Evolutionary conservation across 23 tunicate genomes (phyloP).

Genomic region (Styela clava): DNA sequence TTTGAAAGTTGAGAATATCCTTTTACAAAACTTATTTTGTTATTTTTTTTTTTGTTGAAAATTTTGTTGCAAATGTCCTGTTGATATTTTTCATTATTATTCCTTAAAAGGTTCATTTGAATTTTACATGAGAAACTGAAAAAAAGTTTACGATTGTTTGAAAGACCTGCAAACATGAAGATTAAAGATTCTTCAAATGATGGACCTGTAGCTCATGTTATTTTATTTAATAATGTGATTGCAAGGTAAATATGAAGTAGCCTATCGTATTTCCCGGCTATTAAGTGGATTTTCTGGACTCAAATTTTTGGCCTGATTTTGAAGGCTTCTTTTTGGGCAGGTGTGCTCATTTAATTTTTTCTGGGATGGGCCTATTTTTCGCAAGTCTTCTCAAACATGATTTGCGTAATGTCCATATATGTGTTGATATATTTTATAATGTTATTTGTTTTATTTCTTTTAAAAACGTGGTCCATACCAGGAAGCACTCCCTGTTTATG

Average conservation of each 20-base stretch:
- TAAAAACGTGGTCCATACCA: no score
- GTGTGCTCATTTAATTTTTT: no score
- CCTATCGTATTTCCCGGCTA: no score
- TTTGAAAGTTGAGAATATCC: constrained; percentile 23
- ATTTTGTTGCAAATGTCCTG: background rate
- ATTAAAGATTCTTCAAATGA: constrained; percentile 47
- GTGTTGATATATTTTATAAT: no score
- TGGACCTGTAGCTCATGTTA: constrained; percentile 83
- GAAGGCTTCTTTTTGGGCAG: no score
- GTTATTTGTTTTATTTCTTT: no score
- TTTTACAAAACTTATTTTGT: background rate
- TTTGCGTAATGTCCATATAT: no score
- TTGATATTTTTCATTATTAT: background rate
- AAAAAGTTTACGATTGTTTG: constrained; percentile 46
- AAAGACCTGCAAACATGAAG: constrained; percentile 49
- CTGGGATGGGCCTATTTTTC: no score
- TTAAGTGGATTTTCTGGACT: no score
- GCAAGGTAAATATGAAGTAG: constrained; percentile 17
- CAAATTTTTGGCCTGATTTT: no score
- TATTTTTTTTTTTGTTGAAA: background rate
- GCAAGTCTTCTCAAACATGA: no score
- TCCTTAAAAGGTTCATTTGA: background rate
- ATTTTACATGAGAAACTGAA: constrained; percentile 40
- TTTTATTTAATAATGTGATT: constrained; percentile 59
- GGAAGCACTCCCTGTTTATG: no score